Evolutionary conservation across 2,113 vertebrate genomes (phyloP), one percentile per base, ranked within the genome.

Genomic region (Drymodes brunneopygia): DNA sequence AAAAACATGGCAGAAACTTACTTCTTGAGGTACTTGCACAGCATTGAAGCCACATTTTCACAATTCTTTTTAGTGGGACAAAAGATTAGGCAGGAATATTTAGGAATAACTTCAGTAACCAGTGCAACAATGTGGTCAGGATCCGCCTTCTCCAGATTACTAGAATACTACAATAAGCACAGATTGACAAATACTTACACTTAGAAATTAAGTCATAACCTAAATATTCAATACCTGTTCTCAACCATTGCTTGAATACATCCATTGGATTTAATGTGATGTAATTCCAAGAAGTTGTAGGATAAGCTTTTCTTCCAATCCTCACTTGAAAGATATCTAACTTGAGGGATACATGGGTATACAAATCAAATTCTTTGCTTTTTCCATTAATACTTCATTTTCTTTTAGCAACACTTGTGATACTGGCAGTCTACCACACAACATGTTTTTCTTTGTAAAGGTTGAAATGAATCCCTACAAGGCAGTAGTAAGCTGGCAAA

Each of bases 41-140:
- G 98, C 99, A 99, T 99, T n/a, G 88, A 98, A 38, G 98, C 99
- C 42, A 99, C 98, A 20, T 99, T 99, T 98, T 99, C 99, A 97
- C 99, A 99, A 94, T 99, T 99, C 97, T 99, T 99, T 98, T 99
- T 99, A 74, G 98, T 99, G 42, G 99, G 98, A 89, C 99, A 99
- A 97, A 99, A 99, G 40, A 99, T 96, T 31, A 99, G 98, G 89
- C 99, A 99, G 47, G 99, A 99, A 60, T 99, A 97, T 11, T 94
- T 75, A 15, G 99, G 99, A 85, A 99, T 99, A 65, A 99, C 98
- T 96, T 99, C 99, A 33, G 99, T 98, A 82, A 99, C 99, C 97
- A 99, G 91, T 13, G 99, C 99, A 70, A 99, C 97, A 81, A 99
- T 97, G 94, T 99, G 99, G 87, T 99, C 99, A 11, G 99, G 99